Evolutionary conservation across 2,888 invertebrate genomes (phyloP).

Genomic region (Girardia tigrina): DNA sequence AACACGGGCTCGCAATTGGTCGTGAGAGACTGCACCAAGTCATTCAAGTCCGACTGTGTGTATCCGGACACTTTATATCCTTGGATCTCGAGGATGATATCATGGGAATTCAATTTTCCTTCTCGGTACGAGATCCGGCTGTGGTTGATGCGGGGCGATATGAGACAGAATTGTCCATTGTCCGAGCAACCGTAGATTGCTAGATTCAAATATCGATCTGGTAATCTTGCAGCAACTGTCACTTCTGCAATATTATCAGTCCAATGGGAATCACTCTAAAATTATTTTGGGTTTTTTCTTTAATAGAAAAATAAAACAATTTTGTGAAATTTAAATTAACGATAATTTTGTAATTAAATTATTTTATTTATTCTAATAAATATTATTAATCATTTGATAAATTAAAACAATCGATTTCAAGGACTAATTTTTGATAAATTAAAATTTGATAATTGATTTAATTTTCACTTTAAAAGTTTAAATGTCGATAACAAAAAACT

Average conservation of each 20-base stretch:
- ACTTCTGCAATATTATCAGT: conserved; percentile 50
- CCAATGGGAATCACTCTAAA: conserved; percentile 45
- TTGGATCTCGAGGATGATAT: conserved; percentile 54
- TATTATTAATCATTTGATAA: neutral
- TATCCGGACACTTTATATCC: conserved; percentile 56
- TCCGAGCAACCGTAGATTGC: conserved; percentile 54
- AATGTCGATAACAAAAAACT: no score
- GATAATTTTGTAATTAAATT: no score
- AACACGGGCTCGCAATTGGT: conserved; percentile 54
- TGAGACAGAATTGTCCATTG: conserved; percentile 46
- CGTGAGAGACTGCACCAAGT: conserved; percentile 54
- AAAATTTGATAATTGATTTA: no score
- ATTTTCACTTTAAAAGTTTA: no score
- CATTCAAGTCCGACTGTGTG: conserved; percentile 54
- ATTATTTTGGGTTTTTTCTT: neutral
- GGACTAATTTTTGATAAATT: no score
- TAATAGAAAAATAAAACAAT: no score
- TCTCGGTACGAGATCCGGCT: conserved; percentile 45
- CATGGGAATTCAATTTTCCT: conserved; percentile 45
- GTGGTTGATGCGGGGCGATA: conserved; percentile 42
- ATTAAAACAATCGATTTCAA: neutral
- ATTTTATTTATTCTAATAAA: neutral
- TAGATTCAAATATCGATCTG: conserved; percentile 50
- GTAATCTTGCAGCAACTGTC: conserved; percentile 47
- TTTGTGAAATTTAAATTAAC: no score